Base-by-base conservation (phyloP, 2,113 vertebrate genomes). In the Corythoichthys haematopterus region DNA sequence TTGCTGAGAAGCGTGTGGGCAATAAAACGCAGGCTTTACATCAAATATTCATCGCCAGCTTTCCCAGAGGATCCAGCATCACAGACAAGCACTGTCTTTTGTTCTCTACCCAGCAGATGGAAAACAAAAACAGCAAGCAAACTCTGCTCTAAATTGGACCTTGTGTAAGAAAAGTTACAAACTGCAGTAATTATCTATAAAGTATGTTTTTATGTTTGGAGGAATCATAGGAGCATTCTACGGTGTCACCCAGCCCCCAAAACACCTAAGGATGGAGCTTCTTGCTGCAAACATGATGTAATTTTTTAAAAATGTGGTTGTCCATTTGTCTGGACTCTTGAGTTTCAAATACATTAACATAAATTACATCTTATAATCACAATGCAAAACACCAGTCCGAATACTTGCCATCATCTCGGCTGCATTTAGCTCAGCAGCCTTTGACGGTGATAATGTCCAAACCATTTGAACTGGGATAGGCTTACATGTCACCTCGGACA, bases 21-120 rank as follows among this genome's bases (percentile, higher is more conserved):
- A 86, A 88, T 85, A 87, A 87, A 90, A 88, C 81, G 77, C 70
- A 83, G 84, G 82, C 87, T 87, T 89, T 87, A 78, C 83, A 92
- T 92, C 79, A 92, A 90, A 90, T 88, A 92, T 91, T 91, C 85
- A 91, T 86, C 73, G 84, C 71, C 75, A 74, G 65, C 59, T 58
- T 77, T 84, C 84, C 82, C 78, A 80, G 81, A 83, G 84, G 85
- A 88, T 79, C 78, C 72, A 64, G 68, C 69, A 72, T 72, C 83
- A 74, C 69, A 88, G 75, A 80, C 81, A 76, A 81, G 63, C 65
- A 66, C 74, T 67, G 80, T 77, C 69, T 85, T 83, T 81, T 66
- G 69, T 77, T 74, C 71, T 74, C 55, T 61, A 79, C 61, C 64
- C 65, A 80, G 67, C 68, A 77, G 67, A 82, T 69, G 78, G 77